Evolutionary conservation across 2,797 vertebrate species (phyloP), one percentile per base, ranked within the genome.

Genomic region (Anguilla marmorata): DNA sequence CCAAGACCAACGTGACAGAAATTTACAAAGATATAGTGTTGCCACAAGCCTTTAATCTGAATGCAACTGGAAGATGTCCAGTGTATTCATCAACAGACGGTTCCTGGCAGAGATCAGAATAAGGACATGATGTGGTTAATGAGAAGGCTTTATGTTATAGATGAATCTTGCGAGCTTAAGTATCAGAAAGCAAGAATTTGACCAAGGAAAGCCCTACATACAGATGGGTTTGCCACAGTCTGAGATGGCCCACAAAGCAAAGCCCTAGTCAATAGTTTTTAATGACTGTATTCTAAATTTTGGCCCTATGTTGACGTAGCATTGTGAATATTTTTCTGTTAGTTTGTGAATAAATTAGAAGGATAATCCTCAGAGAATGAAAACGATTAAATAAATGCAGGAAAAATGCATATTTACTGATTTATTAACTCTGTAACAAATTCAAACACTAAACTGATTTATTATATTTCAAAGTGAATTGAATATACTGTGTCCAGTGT

Each of bases 401-500:
- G 14, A 21, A 74, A 85, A 83, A 33, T 52, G 19, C n/a, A 19
- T 45, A 85, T 56, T 85, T 56, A 45, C 87, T 87, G 45, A 74
- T 85, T 33, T 54, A 85, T 54, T 85, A 87, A 74, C 86, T 37
- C 63, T 27, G 72, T 69, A 69, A 84, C 66, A n/a, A 83, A 83
- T 50, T 48, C 21, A 50, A 83, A 50, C 79, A 83, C 60, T 56
- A 72, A 72, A 88, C 3, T 56, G 48, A 85, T 30, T 21, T 88
- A 30, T 58, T 74, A 56, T 88, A 54, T 24, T 24, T 87, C 56
- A 84, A 80, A 87, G 76, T 89, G 24, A 79, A 2, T 52, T 80
- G 5, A 72, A 74, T 72, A 82, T 72, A 66, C 16, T 52, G 0
- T 84, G 48, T 85, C 37, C 37, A 83, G 21, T 83, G 45, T 83